Conservation (phyloP, 2,113 vertebrate species). For the Oreochromis spilurus region DNA sequence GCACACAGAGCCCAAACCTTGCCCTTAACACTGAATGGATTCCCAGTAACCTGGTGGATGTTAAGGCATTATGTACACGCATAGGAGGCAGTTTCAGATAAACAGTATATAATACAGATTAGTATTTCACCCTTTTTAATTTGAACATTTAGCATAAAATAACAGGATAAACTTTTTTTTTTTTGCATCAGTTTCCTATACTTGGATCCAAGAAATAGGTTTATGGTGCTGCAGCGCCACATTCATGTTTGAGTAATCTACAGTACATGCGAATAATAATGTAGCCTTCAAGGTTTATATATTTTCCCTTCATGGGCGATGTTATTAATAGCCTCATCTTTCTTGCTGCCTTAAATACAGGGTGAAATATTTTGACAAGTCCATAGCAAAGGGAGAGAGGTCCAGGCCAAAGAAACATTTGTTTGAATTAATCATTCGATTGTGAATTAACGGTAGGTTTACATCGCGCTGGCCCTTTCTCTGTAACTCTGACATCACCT, state of each 20-base stretch:
- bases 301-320: slow-evolving; percentile 50
- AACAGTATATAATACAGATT: background rate
- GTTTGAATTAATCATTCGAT: slow-evolving; percentile 67
- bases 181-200: background rate
- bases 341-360: slow-evolving; percentile 60
- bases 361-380: slow-evolving; percentile 68
- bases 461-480: slow-evolving; percentile 1
- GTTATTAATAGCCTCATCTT: slow-evolving; percentile 69
- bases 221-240: slow-evolving; percentile 1
- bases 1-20: background rate
- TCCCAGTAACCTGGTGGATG: background rate
- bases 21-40: background rate
- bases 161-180: background rate
- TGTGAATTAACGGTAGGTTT: slow-evolving; percentile 32
- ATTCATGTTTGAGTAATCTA: slow-evolving; percentile 66
- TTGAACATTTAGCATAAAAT: background rate
- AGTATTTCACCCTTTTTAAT: background rate
- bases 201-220: background rate
- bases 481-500: slow-evolving; percentile 23
- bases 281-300: slow-evolving; percentile 66
- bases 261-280: slow-evolving; percentile 64
- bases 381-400: slow-evolving; percentile 46
- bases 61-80: background rate
- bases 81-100: background rate
- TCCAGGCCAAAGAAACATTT: slow-evolving; percentile 63